Evolutionary conservation across 2,888 invertebrate species (phyloP).

Genomic region (Troides oblongomaculatus): DNA sequence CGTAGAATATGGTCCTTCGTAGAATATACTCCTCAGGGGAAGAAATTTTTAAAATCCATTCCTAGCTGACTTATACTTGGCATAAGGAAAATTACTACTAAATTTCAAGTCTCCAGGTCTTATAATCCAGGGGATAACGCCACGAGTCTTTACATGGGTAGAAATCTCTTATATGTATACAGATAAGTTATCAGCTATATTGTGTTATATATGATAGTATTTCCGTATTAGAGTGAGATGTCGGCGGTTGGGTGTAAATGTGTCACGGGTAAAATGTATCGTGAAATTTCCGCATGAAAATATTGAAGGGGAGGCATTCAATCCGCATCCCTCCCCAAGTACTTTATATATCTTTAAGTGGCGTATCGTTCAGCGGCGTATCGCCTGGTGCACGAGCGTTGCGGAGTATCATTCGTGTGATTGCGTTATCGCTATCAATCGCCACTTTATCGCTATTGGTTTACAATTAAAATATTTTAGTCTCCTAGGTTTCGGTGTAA

Average conservation of each 20-base stretch:
- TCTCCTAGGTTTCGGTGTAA: background rate
- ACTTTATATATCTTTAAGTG: constrained; percentile 22
- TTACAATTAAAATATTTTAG: background rate
- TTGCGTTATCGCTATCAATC: too few relatives aligned
- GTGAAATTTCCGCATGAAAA: constrained; percentile 25
- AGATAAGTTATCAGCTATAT: too few relatives aligned
- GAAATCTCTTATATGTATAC: too few relatives aligned
- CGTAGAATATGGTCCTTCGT: too few relatives aligned
- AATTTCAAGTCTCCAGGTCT: too few relatives aligned
- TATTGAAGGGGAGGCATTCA: constrained; percentile 20
- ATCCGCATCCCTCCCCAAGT: constrained; percentile 12
- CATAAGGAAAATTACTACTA: too few relatives aligned
- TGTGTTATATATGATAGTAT: background rate
- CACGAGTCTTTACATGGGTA: too few relatives aligned
- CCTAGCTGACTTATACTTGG: too few relatives aligned
- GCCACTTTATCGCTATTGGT: background rate
- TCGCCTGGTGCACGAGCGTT: background rate
- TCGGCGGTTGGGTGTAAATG: constrained; percentile 9
- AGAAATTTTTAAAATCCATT: too few relatives aligned
- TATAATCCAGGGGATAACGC: too few relatives aligned
- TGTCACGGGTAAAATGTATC: constrained; percentile 23
- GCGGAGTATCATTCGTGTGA: background rate
- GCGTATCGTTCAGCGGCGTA: constrained; percentile 8
- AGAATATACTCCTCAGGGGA: too few relatives aligned
- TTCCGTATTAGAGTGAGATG: background rate